Conservation (phyloP, 1,140 invertebrate species). For the Watersipora subatra region DNA sequence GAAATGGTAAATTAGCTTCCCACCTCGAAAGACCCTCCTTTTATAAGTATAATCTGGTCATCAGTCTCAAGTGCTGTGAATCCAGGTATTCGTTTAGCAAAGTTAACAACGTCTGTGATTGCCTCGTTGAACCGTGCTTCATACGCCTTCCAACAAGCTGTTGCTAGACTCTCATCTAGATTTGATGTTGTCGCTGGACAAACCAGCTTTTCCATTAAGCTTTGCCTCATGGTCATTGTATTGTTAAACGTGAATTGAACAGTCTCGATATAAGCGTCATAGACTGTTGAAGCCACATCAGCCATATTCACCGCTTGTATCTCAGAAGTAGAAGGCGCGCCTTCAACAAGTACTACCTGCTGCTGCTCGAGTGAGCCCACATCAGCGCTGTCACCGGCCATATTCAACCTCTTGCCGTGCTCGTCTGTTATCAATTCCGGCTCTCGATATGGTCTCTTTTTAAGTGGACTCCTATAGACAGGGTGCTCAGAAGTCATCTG, state of each 20-base stretch:
- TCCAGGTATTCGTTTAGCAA: conserved; percentile 90
- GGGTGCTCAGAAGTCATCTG: conserved; percentile 3
- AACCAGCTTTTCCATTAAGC: neutral
- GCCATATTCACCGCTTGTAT: neutral
- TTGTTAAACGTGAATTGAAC: conserved; percentile 5
- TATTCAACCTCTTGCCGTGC: neutral
- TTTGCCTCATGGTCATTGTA: conserved; percentile 1
- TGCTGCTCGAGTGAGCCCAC: neutral
- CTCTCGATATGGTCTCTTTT: conserved; percentile 28
- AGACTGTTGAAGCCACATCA: neutral
- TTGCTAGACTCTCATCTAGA: neutral
- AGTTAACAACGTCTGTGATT: conserved; percentile 90
- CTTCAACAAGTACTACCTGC: neutral
- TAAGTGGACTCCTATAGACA: conserved; percentile 28
- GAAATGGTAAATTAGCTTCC: no score
- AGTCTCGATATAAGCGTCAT: conserved; percentile 6
- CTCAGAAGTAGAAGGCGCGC: neutral
- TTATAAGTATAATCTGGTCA: conserved; percentile 89
- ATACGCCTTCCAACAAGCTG: conserved; percentile 32
- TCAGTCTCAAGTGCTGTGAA: conserved; percentile 85
- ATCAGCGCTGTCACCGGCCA: neutral
- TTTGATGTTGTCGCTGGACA: neutral
- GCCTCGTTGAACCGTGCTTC: conserved; percentile 70
- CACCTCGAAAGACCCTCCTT: conserved; percentile 48
- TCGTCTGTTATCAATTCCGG: neutral